Percentiles rank a stretch among this genome's conserved stretches.
Evolutionary conservation across 2,797 vertebrate species (phyloP).

Genomic region (Sciurus carolinensis): DNA sequence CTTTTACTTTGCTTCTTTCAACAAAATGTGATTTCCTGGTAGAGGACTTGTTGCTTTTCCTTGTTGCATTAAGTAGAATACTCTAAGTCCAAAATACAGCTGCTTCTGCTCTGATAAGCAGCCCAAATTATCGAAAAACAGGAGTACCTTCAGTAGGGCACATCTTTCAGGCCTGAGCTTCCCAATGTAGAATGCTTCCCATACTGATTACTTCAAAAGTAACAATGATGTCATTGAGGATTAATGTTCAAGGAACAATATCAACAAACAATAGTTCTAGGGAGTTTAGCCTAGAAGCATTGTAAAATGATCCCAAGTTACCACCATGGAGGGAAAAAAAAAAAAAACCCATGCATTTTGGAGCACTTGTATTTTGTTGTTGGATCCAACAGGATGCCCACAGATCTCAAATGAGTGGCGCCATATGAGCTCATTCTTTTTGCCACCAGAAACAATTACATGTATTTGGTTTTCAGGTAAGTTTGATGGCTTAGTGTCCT

Average conservation of each 20-base stretch:
- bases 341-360: background rate
- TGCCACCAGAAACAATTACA: background rate
- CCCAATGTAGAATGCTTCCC: background rate
- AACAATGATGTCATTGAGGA: conserved; percentile 23
- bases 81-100: conserved; percentile 72
- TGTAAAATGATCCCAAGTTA: background rate
- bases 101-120: conserved; percentile 76
- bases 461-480: conserved; percentile 63
- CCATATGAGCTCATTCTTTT: background rate
- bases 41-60: conserved; percentile 72
- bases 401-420: background rate
- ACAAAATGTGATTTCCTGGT: conserved; percentile 69
- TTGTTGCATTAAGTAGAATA: conserved; percentile 64
- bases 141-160: background rate
- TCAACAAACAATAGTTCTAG: background rate
- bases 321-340: accelerated
- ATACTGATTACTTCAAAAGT: conserved; percentile 59
- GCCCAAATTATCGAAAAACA: conserved; percentile 63
- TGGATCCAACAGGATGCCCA: background rate
- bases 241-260: conserved; percentile 25
- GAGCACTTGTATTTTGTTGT: background rate
- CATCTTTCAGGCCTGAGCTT: conserved; percentile 31
- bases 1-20: conserved; percentile 60
- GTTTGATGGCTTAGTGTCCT: background rate
- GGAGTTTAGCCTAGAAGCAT: background rate